These are phyloP conservation scores for Tetramorium parvispinum DNA, from an alignment of 1,140 invertebrate genomes.

Conservation along the genomic window DNA sequence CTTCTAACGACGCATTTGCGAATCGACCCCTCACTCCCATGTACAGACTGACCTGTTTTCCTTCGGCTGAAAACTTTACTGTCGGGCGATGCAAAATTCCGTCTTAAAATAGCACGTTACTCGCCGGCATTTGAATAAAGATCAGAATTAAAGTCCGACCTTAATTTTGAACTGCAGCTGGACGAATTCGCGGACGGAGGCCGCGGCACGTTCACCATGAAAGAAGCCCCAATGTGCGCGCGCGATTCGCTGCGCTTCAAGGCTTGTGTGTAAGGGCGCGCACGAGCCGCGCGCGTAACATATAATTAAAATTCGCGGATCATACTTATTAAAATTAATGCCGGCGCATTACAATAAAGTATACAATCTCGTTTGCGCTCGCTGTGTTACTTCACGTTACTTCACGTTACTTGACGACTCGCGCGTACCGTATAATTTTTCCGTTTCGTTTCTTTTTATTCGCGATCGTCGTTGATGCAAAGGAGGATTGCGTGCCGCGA, in stretches of 20 bases:
- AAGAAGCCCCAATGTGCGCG: neutral
- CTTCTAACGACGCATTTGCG: conserved; percentile 65
- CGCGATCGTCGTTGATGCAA: conserved; percentile 58
- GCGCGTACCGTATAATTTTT: conserved; percentile 53
- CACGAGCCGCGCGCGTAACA: conserved; percentile 43
- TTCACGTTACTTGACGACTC: conserved; percentile 64
- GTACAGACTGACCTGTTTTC: conserved; percentile 56
- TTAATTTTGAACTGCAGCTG: conserved; percentile 47
- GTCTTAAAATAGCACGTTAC: conserved; percentile 43
- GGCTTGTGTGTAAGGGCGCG: neutral
- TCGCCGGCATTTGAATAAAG: conserved; percentile 49
- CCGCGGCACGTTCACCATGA: conserved; percentile 7
- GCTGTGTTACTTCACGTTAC: conserved; percentile 56
- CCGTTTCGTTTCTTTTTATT: conserved; percentile 47
- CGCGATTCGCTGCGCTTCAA: conserved; percentile 26
- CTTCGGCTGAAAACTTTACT: conserved; percentile 44
- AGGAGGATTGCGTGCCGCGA: conserved; percentile 69
- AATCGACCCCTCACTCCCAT: conserved; percentile 4
- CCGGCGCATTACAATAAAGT: conserved; percentile 46
- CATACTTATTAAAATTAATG: conserved; percentile 63
- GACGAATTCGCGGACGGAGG: conserved; percentile 1
- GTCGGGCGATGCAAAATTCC: conserved; percentile 33
- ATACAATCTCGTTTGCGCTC: conserved; percentile 47
- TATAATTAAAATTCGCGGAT: conserved; percentile 54
- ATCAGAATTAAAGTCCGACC: conserved; percentile 31